Base-by-base conservation (phyloP, 1,140 invertebrate genomes). In the Littorina saxatilis region DNA sequence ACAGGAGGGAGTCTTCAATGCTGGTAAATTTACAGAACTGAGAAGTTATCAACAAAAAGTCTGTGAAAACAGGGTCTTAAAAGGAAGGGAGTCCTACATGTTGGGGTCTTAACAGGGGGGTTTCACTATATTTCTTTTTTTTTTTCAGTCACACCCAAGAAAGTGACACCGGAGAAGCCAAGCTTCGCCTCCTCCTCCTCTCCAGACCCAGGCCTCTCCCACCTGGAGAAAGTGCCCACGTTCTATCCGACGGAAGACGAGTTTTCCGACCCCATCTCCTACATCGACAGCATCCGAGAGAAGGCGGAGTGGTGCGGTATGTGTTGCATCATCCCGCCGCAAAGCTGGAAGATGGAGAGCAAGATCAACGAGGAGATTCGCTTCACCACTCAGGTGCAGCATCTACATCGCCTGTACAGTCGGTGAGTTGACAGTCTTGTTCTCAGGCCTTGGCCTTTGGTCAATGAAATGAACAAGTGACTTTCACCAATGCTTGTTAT, bases 311-410 rank as follows among this genome's bases (percentile, higher is more conserved):
- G 95, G 80, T 98, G 95, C 92, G 98, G 98, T 0, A 95, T 98
- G 82, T 98, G 97, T 88, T 94, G 96, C 87, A 96, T 98, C 52
- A 95, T 98, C 43, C 96, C 97, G n/a, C 98, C 97, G 0, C 87
- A 94, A 9, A 95, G 94, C 88, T 98, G 98, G 89, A 96, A 96
- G 93, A 96, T 97, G 0, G 96, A 97, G 87, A 98, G 97, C 88
- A 96, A 96, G 88, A 95, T 98, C 0, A 95, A 95, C 52, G 96
- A 96, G 88, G 96, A 96, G 87, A 96, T 97, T 94, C 93, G 96
- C 75, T 99, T 98, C 88, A 96, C 96, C 0, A 96, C 96, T 0
- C 96, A 97, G 78, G 97, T 98, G 92, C 98, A 99, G 88, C 98
- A 98, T 86, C 95, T 98, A 32, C 96, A 98, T 88, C 96, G 97